A percentile compares a stretch with the other conserved stretches of the same genome.
These are phyloP conservation scores for Callocephalon fimbriatum DNA, from an alignment of 2,113 vertebrate genomes.

Conservation along the genomic window DNA sequence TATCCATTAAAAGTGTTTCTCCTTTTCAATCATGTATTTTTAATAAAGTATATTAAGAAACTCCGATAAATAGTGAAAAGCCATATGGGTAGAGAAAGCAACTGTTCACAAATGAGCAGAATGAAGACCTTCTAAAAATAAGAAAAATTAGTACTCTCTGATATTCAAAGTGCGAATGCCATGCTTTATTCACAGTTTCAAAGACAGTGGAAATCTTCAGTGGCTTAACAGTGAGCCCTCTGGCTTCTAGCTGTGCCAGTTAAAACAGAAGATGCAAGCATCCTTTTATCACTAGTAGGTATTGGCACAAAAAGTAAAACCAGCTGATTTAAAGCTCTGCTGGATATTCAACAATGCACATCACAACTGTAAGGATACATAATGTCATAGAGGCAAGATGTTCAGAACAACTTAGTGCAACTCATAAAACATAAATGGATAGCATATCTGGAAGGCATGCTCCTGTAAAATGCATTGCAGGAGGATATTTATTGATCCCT, in stretches of 20 bases:
- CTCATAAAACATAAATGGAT: background rate
- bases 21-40: background rate
- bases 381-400: background rate
- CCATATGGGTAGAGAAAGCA: background rate
- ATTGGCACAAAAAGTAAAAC: background rate
- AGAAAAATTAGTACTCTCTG: background rate
- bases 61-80: background rate
- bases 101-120: background rate
- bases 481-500: background rate
- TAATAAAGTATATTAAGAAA: background rate
- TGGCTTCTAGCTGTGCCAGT: background rate
- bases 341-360: background rate
- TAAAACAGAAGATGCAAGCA: background rate
- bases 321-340: background rate
- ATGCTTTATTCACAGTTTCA: background rate
- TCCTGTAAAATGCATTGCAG: background rate
- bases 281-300: background rate
- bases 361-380: background rate
- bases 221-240: background rate
- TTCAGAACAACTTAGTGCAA: background rate
- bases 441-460: background rate
- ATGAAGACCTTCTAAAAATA: background rate
- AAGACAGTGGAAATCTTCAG: background rate
- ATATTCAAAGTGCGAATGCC: background rate
- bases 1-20: background rate